Evolutionary conservation across 2,797 vertebrate species (phyloP), one percentile per base, ranked within the genome.

Genomic region (Enteromius afrohamiltoni): DNA sequence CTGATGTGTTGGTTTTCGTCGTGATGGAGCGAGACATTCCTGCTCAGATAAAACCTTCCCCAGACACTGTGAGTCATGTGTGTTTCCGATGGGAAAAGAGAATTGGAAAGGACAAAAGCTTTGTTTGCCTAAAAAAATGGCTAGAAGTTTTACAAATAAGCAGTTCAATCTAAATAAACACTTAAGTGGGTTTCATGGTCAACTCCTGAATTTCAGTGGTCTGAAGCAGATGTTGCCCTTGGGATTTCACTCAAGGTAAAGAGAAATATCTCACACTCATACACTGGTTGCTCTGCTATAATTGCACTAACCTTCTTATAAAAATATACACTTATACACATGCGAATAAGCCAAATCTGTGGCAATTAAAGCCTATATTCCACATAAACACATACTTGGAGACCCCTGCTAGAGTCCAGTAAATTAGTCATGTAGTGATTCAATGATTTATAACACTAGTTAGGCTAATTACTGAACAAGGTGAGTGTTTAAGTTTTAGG

Each of bases 351-450:
- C 51, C 68, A 76, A 58, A 83, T 83, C 16, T 80, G 47, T 70
- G 77, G 77, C 75, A 86, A 83, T 83, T 85, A 84, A 82, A 70
- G 14, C 17, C 29, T 8, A 60, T 76, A 60, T 90, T 88, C 87
- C 85, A 87, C 14, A 91, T 90, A 90, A 88, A 89, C 85, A 89
- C 9, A n/a, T n/a, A 75, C 86, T 88, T 84, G 88, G 86, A 88
- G 85, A 89, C 89, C 88, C 75, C 55, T 77, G 47, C n/a, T 65
- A 74, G 34, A 64, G 6, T 42, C 37, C 70, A 73, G 47, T 42
- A 77, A 77, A 64, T 64, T 31, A 53, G 47, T 34, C 3, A 14
- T 53, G 19, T n/a, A 13, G 21, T 74, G 58, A 83, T 64, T 79
- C 37, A 62, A 62, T 76, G 62, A 67, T 83, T 84, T 42, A 40